phyloP scores from a whole-genome alignment of 2,888 invertebrate species.

The Campoletis raptor region DNA sequence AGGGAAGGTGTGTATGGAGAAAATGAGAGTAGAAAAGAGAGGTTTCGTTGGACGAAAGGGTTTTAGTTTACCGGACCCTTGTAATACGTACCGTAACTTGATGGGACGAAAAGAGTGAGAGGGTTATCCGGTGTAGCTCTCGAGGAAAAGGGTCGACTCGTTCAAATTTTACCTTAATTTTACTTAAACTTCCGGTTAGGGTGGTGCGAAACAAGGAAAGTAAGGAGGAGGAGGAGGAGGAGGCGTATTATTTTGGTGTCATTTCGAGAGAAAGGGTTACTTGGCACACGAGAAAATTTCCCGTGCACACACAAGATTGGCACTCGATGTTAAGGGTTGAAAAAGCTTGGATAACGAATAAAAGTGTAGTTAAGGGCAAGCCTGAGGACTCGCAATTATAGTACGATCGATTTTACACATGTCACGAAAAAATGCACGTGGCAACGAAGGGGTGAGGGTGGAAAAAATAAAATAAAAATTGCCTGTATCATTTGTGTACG shows the following conservation, averaged over 20 bases:
- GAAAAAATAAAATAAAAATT: constrained; percentile 30
- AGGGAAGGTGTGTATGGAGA: constrained; percentile 66
- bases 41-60: constrained; percentile 71
- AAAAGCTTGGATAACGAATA: constrained; percentile 8
- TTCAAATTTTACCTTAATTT: constrained; percentile 82
- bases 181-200: constrained; percentile 78
- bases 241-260: constrained; percentile 69
- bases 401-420: constrained; percentile 50
- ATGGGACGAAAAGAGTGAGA: constrained; percentile 46
- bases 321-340: constrained; percentile 16
- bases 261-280: constrained; percentile 74
- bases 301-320: constrained; percentile 67
- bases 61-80: constrained; percentile 70
- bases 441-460: constrained; percentile 16
- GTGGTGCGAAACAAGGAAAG: constrained; percentile 36
- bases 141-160: constrained; percentile 78
- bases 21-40: constrained; percentile 73
- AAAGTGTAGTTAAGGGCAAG: constrained; percentile 8
- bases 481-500: constrained; percentile 74
- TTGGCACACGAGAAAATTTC: neutral
- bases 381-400: constrained; percentile 46
- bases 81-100: constrained; percentile 65
- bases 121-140: constrained; percentile 73
- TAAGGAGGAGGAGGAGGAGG: constrained; percentile 74
- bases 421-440: neutral